These are phyloP conservation scores for Siderastrea siderea DNA, from an alignment of 92 coral and sea anemone species.

Conservation along the genomic window DNA sequence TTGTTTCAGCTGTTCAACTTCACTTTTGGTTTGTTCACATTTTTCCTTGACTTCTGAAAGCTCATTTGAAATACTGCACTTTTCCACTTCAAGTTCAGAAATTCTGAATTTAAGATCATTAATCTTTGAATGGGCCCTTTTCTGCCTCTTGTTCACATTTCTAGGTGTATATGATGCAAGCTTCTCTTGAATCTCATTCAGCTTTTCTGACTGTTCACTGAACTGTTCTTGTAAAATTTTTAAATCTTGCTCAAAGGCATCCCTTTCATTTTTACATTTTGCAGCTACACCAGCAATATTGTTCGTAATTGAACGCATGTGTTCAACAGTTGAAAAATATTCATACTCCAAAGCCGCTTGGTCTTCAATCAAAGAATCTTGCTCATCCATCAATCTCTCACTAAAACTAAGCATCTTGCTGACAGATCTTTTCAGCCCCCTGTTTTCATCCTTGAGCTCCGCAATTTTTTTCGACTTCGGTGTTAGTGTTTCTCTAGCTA, in stretches of 20 bases:
- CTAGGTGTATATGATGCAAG: constrained; percentile 45
- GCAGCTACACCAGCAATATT: constrained; percentile 52
- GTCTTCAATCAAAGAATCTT: constrained; percentile 51
- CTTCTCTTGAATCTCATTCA: constrained; percentile 43
- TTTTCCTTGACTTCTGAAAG: constrained; percentile 55
- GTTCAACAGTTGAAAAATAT: constrained; percentile 64
- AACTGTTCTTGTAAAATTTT: constrained; percentile 39
- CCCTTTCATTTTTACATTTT: constrained; percentile 54
- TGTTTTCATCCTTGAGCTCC: constrained; percentile 55
- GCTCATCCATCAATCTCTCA: constrained; percentile 53
- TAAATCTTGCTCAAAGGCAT: constrained; percentile 43
- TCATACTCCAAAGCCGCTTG: constrained; percentile 59
- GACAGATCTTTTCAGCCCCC: constrained; percentile 60
- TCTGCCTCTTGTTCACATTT: constrained; percentile 46
- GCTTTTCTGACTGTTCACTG: constrained; percentile 45
- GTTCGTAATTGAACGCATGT: constrained; percentile 51
- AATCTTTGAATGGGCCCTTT: constrained; percentile 32
- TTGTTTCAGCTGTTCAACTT: constrained; percentile 44
- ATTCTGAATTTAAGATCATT: constrained; percentile 45
- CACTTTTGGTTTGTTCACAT: constrained; percentile 33
- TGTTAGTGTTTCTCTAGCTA: constrained; percentile 54
- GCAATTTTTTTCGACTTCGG: constrained; percentile 53
- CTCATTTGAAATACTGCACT: constrained; percentile 45
- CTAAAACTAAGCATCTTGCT: constrained; percentile 55
- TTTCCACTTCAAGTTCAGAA: constrained; percentile 59